These are phyloP conservation scores for Oxyteleia sp. DNA, from an alignment of 2,888 invertebrate species.

Conservation along the genomic window DNA sequence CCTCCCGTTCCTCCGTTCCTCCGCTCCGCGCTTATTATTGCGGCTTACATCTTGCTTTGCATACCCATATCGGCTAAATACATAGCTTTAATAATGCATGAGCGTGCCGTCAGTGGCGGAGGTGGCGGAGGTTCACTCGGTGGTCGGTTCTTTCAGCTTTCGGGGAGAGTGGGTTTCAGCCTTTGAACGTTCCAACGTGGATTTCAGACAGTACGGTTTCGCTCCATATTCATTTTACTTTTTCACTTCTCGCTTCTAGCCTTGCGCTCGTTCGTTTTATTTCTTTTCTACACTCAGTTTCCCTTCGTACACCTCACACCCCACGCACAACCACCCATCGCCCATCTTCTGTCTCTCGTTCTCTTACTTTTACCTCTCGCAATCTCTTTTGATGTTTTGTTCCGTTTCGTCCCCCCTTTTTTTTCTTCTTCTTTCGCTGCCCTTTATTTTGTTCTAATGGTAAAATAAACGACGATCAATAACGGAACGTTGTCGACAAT, in stretches of 20 bases:
- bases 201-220: slow-evolving; percentile 62
- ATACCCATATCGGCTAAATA: slow-evolving; percentile 85
- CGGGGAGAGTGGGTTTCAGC: slow-evolving; percentile 69
- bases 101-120: slow-evolving; percentile 87
- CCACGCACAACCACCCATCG: no score
- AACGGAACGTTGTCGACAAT: slow-evolving; percentile 63
- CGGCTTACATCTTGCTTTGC: slow-evolving; percentile 85
- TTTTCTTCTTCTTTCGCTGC: no score
- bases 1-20: slow-evolving; percentile 79
- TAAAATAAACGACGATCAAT: slow-evolving; percentile 36
- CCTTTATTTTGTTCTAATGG: slow-evolving; percentile 33
- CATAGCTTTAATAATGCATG: slow-evolving; percentile 86
- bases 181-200: slow-evolving; percentile 70
- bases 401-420: no score
- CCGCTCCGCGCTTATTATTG: slow-evolving; percentile 83
- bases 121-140: slow-evolving; percentile 85
- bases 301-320: no score
- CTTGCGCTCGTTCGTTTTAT: no score
- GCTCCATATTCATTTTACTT: slow-evolving; percentile 74
- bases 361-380: no score
- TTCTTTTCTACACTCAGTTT: no score
- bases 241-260: slow-evolving; percentile 61
- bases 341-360: no score
- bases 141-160: slow-evolving; percentile 81
- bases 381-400: no score